phyloP scores from a whole-genome alignment of 2,797 vertebrate species.

The Rousettus madagascariensis region DNA sequence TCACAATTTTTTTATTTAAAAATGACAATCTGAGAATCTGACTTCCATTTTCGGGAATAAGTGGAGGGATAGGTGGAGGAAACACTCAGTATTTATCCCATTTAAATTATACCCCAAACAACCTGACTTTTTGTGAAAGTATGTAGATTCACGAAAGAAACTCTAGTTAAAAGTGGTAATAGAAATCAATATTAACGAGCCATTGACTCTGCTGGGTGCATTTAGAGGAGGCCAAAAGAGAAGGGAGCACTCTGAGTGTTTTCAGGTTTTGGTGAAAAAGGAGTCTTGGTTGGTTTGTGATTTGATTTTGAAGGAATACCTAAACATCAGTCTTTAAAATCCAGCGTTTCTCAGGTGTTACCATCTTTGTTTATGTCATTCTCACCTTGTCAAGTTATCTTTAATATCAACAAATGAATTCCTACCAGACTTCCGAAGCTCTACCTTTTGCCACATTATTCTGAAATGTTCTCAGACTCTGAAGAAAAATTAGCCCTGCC shows the following conservation, averaged over 20 bases:
- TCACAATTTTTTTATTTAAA: not conserved
- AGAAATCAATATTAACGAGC: not conserved
- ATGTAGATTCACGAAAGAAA: not conserved
- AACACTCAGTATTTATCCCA: not conserved
- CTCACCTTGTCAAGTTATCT: not conserved
- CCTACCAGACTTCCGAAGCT: constrained; percentile 4
- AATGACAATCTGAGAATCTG: not conserved
- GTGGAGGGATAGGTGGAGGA: not conserved
- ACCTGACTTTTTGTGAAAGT: not conserved
- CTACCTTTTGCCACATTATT: constrained; percentile 49
- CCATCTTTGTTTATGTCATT: not conserved
- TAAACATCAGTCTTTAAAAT: not conserved
- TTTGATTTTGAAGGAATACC: not conserved
- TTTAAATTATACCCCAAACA: not conserved
- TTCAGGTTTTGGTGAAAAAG: not conserved
- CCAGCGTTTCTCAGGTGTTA: not conserved
- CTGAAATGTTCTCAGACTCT: constrained; percentile 50
- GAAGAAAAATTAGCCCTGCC: constrained; percentile 69
- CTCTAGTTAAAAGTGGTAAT: not conserved
- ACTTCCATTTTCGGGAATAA: not conserved
- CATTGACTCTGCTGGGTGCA: not conserved
- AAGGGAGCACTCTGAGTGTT: not conserved
- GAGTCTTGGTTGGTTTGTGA: not conserved
- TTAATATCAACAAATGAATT: constrained; percentile 29
- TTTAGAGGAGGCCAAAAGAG: not conserved